Base-by-base conservation (phyloP, 2,888 invertebrate species). In the Eupithecia vulgata region DNA sequence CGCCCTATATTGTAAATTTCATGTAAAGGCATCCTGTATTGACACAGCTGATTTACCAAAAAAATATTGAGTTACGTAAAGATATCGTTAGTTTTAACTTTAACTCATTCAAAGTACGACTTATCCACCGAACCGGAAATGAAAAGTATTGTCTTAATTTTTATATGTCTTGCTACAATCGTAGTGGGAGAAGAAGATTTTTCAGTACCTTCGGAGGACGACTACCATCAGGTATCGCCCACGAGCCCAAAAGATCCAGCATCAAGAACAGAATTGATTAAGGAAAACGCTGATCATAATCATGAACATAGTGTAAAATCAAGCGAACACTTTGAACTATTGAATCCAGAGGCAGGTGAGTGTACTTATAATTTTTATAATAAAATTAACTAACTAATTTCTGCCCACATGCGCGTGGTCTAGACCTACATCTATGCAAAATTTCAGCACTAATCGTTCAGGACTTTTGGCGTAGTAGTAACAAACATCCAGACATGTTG, bases 31-130 rank as follows among this genome's bases (percentile, higher is more conserved):
- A 8, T 17, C 30, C 45, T 13, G 2, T 45, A 45, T 66, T 66
- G 40, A 30, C 7, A 30, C 66, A 66, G 66, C 21, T 45, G 66
- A 10, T 66, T 45, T 6, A 8, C 30, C 30, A 17, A 42, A 40
- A 45, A n/a, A 17, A 34, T 34, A 57, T 61, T 2, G 25, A 21
- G 61, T 34, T 5, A 17, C 34, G 61, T 57, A 57, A 6, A 34
- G 34, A 61, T 2, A 34, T 0, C 59, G 65, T 61, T 42, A 68
- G 37, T 68, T 59, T 5, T 34, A 61, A 8, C 6, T 59, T 40
- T 42, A 42, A 59, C 59, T 68, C 68, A 61, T 59, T 61, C 7
- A 25, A 61, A 17, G 42, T 12, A 68, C n/a, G 25, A 61, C 68
- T 42, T 61, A 30, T 10, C 12, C 8, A 61, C 57, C 42, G 25